Evolutionary conservation across 2,888 invertebrate genomes (phyloP).

Genomic region (Entomobrya multifasciata): DNA sequence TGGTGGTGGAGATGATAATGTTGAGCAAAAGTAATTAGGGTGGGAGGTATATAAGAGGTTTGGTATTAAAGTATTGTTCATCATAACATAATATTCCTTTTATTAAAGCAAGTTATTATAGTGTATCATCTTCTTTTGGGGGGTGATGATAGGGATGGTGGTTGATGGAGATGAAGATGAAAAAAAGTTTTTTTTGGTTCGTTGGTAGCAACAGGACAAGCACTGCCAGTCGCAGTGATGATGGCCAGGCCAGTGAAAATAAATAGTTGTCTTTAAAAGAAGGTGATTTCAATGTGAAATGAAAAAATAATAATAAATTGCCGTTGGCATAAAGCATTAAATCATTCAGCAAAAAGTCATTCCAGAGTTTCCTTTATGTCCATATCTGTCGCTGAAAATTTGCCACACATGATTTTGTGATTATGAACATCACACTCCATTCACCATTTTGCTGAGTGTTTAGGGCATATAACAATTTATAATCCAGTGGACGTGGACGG

Average conservation of each 20-base stretch:
- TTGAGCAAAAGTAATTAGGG: conserved; percentile 68
- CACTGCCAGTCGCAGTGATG: neutral
- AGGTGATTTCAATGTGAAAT: conserved; percentile 56
- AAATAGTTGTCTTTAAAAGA: conserved; percentile 35
- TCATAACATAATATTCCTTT: conserved; percentile 32
- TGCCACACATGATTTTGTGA: conserved; percentile 44
- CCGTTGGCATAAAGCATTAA: conserved; percentile 69
- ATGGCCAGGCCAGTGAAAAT: neutral
- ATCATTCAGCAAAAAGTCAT: conserved; percentile 59
- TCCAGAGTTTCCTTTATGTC: conserved; percentile 66
- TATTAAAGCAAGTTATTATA: conserved; percentile 2
- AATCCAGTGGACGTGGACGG: no score
- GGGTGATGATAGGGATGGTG: conserved; percentile 39
- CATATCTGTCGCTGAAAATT: conserved; percentile 58
- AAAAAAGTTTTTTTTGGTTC: neutral
- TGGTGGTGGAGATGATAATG: conserved; percentile 22
- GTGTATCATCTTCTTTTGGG: conserved; percentile 33
- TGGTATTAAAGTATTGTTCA: conserved; percentile 50
- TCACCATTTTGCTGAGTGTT: no score
- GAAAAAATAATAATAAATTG: conserved; percentile 63
- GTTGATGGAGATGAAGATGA: conserved; percentile 1
- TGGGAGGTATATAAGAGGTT: conserved; percentile 49
- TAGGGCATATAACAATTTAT: no score
- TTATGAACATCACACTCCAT: no score
- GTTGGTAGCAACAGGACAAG: conserved; percentile 24